These are phyloP conservation scores for Columba livia DNA, from an alignment of 2,113 vertebrate species.

Conservation along the genomic window DNA sequence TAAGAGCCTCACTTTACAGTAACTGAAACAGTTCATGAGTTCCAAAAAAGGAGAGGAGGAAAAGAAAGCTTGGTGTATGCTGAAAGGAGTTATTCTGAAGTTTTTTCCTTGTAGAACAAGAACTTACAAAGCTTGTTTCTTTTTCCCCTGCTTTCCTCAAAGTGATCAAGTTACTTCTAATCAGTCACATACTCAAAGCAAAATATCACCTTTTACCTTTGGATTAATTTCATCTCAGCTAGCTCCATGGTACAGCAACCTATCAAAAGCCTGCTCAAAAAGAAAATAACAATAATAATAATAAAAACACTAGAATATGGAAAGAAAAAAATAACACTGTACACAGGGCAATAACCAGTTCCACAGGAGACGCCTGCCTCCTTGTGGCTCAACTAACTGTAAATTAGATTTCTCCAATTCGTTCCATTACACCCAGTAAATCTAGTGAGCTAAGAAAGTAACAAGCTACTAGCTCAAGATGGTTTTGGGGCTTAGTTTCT, in stretches of 20 bases:
- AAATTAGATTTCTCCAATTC: neutral
- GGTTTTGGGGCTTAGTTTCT: neutral
- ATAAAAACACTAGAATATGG: neutral
- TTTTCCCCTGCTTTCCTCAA: neutral
- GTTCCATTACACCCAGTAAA: neutral
- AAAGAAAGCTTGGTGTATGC: neutral
- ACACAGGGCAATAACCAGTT: neutral
- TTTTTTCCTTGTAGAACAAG: neutral
- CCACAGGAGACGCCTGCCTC: constrained; percentile 46
- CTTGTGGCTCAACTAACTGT: constrained; percentile 12
- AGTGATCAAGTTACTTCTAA: neutral
- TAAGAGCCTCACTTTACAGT: neutral
- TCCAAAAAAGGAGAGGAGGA: neutral
- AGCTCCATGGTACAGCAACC: neutral
- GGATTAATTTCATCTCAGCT: neutral
- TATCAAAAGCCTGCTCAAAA: neutral
- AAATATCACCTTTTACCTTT: neutral
- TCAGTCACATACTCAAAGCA: neutral
- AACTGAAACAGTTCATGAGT: neutral
- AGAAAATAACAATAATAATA: neutral
- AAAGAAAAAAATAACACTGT: neutral
- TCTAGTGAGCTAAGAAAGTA: neutral
- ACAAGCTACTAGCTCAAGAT: neutral
- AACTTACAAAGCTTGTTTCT: neutral
- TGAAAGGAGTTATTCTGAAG: neutral